Conservation (phyloP, 2,797 vertebrate genomes). For the Muraenolepis orangiensis region DNA sequence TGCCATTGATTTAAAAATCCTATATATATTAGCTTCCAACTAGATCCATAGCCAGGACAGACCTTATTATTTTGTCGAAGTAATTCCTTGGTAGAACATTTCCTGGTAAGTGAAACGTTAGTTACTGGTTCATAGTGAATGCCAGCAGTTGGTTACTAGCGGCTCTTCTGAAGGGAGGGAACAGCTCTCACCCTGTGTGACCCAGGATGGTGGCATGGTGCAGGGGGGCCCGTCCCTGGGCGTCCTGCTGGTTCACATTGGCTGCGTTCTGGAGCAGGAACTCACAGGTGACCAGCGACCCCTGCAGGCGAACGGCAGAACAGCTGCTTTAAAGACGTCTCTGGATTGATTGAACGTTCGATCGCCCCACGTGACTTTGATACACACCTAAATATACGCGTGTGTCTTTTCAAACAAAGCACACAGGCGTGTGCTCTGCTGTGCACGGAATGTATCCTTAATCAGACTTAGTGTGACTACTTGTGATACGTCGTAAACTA, state of each 20-base stretch:
- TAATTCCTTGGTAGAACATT: background rate
- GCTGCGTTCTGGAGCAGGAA: conserved; percentile 97
- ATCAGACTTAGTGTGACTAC: background rate
- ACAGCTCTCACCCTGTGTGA: conserved; percentile 85
- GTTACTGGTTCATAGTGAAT: background rate
- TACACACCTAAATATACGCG: background rate
- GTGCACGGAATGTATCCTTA: background rate
- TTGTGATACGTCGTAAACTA: background rate
- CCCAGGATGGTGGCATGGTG: conserved; percentile 95
- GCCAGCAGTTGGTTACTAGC: background rate
- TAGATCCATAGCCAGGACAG: no score
- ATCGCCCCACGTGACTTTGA: background rate
- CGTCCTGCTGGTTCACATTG: conserved; percentile 91
- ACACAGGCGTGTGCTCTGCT: background rate
- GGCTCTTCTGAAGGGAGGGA: background rate
- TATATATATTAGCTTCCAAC: background rate
- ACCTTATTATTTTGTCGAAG: background rate
- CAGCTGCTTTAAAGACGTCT: background rate
- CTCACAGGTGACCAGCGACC: conserved; percentile 93
- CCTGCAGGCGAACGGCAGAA: conserved; percentile 66
- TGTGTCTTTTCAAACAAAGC: background rate
- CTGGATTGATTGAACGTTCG: no score
- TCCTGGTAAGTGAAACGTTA: background rate
- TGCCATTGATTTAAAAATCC: background rate
- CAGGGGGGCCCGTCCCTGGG: conserved; percentile 87